phyloP scores from a whole-genome alignment of 1,140 invertebrate species.

The Drosophila pallidifrons region DNA sequence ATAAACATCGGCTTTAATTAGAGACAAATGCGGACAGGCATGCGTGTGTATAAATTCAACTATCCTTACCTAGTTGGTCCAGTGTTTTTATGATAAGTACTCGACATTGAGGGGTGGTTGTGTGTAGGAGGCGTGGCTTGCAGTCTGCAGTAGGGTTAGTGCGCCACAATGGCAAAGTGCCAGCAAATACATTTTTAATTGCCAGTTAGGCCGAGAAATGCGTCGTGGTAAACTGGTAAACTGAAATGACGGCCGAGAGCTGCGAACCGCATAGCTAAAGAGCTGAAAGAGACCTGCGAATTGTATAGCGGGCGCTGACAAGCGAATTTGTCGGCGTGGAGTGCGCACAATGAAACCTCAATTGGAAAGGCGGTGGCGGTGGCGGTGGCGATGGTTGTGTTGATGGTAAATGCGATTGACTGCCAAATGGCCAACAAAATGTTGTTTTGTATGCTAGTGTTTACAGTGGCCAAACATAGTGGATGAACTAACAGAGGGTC shows the following conservation, averaged over 20 bases:
- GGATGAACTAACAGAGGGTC: neutral
- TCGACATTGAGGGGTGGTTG: neutral
- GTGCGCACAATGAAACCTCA: constrained; percentile 38
- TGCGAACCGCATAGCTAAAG: constrained; percentile 35
- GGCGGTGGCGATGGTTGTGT: neutral
- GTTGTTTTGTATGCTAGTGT: constrained; percentile 24
- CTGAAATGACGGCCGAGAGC: constrained; percentile 67
- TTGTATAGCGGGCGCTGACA: constrained; percentile 53
- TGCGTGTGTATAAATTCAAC: constrained; percentile 2
- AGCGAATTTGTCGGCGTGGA: constrained; percentile 51
- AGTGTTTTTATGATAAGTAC: neutral
- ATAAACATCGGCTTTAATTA: constrained; percentile 18
- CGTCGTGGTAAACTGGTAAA: constrained; percentile 46
- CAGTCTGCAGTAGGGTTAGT: constrained; percentile 15
- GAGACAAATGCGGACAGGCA: constrained; percentile 9
- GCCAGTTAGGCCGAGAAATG: constrained; percentile 48
- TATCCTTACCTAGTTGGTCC: neutral
- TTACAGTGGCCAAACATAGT: constrained; percentile 29
- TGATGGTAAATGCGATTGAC: constrained; percentile 55
- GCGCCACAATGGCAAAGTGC: constrained; percentile 62
- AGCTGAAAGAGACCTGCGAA: constrained; percentile 16
- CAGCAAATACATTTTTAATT: constrained; percentile 73
- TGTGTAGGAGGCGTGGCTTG: neutral
- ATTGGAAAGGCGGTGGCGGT: constrained; percentile 37
- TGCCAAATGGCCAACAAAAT: constrained; percentile 74